phyloP scores from a whole-genome alignment of 2,888 invertebrate genomes.

The Heterodera filipjevi region DNA sequence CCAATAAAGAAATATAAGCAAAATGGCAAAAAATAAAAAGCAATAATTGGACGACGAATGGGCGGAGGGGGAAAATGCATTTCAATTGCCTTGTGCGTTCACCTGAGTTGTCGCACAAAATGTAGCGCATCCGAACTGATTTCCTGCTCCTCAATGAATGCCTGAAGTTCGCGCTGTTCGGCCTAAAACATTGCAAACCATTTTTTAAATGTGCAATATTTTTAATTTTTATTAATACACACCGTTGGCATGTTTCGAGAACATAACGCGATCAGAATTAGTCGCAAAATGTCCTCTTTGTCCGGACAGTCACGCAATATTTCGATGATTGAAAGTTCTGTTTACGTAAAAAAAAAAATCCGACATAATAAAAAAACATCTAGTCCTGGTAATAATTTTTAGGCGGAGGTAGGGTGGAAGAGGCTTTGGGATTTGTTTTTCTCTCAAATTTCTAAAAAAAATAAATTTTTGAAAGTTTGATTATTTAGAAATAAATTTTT shows the following conservation, averaged over 20 bases:
- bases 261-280: constrained; percentile 52
- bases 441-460: too few relatives aligned
- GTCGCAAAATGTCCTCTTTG: constrained; percentile 55
- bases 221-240: background rate
- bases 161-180: constrained; percentile 50
- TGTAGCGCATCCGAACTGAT: constrained; percentile 55
- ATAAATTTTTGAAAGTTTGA: too few relatives aligned
- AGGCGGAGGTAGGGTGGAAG: too few relatives aligned
- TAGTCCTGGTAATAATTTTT: too few relatives aligned
- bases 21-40: too few relatives aligned
- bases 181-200: constrained; percentile 29
- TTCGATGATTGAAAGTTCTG: constrained; percentile 52
- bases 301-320: constrained; percentile 36
- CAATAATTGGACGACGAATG: too few relatives aligned
- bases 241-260: constrained; percentile 24
- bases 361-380: too few relatives aligned
- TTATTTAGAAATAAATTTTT: too few relatives aligned
- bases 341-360: constrained; percentile 25
- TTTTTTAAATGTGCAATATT: too few relatives aligned
- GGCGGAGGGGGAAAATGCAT: too few relatives aligned
- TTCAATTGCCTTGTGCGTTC: background rate
- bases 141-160: constrained; percentile 49
- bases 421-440: too few relatives aligned
- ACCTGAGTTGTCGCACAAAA: constrained; percentile 50
- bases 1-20: too few relatives aligned